phyloP scores from a whole-genome alignment of 1,140 invertebrate species.

The Trypoxylus dichotomus region DNA sequence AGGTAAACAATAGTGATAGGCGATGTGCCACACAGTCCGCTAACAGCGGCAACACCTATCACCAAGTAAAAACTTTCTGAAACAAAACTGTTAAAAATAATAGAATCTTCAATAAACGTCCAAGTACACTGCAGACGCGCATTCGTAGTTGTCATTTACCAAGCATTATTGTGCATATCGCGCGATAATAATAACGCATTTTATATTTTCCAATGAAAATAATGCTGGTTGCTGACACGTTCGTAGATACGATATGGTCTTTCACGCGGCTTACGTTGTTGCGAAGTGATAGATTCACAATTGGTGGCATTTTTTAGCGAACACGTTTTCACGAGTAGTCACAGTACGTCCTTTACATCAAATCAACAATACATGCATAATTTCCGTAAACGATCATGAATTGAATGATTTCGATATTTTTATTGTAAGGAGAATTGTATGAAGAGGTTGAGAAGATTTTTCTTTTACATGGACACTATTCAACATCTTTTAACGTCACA shows the following conservation, averaged over 20 bases:
- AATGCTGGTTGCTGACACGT: slow-evolving; percentile 9
- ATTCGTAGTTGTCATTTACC: slow-evolving; percentile 10
- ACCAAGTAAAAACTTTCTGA: slow-evolving; percentile 13
- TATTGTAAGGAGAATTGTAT: no score
- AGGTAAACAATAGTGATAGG: neutral
- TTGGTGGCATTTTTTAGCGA: neutral
- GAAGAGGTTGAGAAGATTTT: no score
- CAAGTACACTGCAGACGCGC: neutral
- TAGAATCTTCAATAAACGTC: slow-evolving; percentile 27
- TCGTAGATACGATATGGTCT: slow-evolving; percentile 3
- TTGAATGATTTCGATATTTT: no score
- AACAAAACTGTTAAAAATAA: slow-evolving; percentile 28
- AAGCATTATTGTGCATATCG: slow-evolving; percentile 20
- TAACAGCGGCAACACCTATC: neutral
- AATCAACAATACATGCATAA: no score
- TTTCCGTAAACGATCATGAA: no score
- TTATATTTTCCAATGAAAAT: slow-evolving; percentile 22
- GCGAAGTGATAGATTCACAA: slow-evolving; percentile 9
- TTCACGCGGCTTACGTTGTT: neutral
- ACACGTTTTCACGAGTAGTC: neutral
- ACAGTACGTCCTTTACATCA: no score
- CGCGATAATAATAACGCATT: slow-evolving; percentile 27
- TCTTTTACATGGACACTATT: no score
- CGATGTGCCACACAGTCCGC: neutral
- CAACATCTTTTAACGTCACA: no score